These are phyloP conservation scores for Lepus americanus DNA, from an alignment of 2,113 vertebrate species.

Conservation along the genomic window DNA sequence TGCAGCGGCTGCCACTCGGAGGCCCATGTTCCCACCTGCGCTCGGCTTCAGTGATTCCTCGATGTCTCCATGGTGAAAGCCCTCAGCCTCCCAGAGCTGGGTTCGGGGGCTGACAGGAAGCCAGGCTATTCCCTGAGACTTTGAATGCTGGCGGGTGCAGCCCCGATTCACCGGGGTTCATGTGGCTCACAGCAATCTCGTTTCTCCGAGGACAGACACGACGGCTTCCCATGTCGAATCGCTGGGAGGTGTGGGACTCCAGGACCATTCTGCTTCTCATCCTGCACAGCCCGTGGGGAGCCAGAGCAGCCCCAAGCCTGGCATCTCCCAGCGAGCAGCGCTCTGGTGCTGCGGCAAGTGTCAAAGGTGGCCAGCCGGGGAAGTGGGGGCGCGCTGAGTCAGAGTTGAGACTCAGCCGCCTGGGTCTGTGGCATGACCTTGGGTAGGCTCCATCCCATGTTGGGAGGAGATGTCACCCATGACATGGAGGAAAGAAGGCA, in stretches of 20 bases:
- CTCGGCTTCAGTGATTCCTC: neutral
- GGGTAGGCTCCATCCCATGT: neutral
- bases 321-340: conserved; percentile 46
- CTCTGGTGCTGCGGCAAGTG: neutral
- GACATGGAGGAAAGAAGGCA: neutral
- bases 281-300: conserved; percentile 5
- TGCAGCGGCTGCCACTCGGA: neutral
- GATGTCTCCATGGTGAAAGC: neutral
- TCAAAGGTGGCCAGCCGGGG: neutral
- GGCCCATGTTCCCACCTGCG: neutral
- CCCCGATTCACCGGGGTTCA: neutral
- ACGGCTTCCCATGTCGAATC: conserved; percentile 4
- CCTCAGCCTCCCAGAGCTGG: neutral
- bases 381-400: neutral
- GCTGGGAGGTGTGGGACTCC: neutral
- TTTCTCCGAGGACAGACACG: conserved; percentile 37
- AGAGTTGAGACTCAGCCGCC: neutral
- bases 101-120: neutral
- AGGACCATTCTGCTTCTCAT: conserved; percentile 30
- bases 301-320: conserved; percentile 60
- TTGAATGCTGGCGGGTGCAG: neutral
- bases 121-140: neutral
- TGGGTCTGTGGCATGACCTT: conserved; percentile 8
- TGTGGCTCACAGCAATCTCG: conserved; percentile 27
- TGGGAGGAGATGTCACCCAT: neutral